Base-by-base conservation (phyloP, 2,888 invertebrate species). In the Gymnoscelis rufifasciata region DNA sequence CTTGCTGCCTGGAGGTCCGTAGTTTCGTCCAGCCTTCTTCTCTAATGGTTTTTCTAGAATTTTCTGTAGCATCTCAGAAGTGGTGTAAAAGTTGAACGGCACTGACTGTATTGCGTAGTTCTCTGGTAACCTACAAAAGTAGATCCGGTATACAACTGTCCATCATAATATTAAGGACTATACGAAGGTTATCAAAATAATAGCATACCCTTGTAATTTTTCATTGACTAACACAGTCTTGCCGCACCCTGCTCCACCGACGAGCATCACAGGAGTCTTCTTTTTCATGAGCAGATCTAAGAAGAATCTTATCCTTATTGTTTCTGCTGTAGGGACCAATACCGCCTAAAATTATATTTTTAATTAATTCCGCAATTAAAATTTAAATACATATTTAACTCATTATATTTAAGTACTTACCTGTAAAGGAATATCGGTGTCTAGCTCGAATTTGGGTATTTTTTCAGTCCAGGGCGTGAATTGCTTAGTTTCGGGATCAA, bases 51-150 rank as follows among this genome's bases (percentile, higher is more conserved):
- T 97, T 74, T 98, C 98, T 44, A 98, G 80, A 40, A 97, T 94
- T 72, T 96, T 95, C 72, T 97, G 97, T 30, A 97, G 80, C 95
- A 97, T 96, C 78, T 97, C 95, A 7, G 97, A 97, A 1, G 96
- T 93, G 0, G 98, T 98, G 79, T 98, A 98, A 75, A 96, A 98
- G 79, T 98, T 98, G 74, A 98, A 98, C 3, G 98, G 97, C 38
- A 98, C 94, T 60, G 97, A 97, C 46, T 96, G 92, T 8, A 98
- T 90, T 5, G 95, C 94, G 78, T 94, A 98, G 64, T 93, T 95
- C 74, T 96, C 96, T 33, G 95, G 90, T 50, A 98, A 84, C 31
- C 91, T 89, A 58, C 13, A 60, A 71, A 13, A 31, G 23, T 47
- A 43, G 40, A 19, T 43, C 10, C 0, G 1, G 11, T 35, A 19